Conservation (phyloP, 35 echinoderm and acorn worm genomes). For the Nesometra sesokonis region DNA sequence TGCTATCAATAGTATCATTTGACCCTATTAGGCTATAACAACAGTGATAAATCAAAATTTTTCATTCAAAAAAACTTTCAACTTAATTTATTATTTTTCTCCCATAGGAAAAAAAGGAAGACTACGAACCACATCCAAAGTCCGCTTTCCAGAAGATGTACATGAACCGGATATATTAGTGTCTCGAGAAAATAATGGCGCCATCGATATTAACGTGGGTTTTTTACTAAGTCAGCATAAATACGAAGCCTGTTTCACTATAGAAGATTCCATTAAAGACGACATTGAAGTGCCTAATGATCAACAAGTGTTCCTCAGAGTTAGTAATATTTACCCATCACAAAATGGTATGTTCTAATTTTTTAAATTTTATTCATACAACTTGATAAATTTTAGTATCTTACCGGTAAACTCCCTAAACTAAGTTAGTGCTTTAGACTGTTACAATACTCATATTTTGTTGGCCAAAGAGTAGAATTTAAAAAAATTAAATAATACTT, state of each 20-base stretch:
- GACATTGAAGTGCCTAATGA: constrained; percentile 24
- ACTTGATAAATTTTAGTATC: too few species aligned
- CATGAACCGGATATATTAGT: constrained; percentile 66
- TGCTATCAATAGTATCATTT: too few species aligned
- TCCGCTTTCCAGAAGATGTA: constrained; percentile 79
- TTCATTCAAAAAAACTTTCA: too few species aligned
- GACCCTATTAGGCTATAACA: too few species aligned
- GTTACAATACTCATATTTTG: too few species aligned
- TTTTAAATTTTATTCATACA: neutral
- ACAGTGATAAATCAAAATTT: too few species aligned
- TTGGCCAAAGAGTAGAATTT: too few species aligned
- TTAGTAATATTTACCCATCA: neutral
- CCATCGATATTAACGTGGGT: constrained; percentile 62
- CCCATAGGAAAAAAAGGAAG: constrained; percentile 11
- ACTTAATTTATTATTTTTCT: too few species aligned
- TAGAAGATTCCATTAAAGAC: constrained; percentile 38
- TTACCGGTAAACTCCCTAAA: too few species aligned
- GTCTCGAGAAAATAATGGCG: constrained; percentile 26
- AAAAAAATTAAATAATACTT: too few species aligned
- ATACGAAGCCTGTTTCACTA: constrained; percentile 46
- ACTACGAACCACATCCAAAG: constrained; percentile 40
- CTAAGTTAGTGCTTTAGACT: too few species aligned
- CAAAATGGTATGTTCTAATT: constrained; percentile 4
- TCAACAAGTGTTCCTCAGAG: constrained; percentile 4
- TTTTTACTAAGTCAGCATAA: constrained; percentile 58